phyloP scores from a whole-genome alignment of 37 sponge, comb jelly and placozoan species.

The Bolinopsis microptera region DNA sequence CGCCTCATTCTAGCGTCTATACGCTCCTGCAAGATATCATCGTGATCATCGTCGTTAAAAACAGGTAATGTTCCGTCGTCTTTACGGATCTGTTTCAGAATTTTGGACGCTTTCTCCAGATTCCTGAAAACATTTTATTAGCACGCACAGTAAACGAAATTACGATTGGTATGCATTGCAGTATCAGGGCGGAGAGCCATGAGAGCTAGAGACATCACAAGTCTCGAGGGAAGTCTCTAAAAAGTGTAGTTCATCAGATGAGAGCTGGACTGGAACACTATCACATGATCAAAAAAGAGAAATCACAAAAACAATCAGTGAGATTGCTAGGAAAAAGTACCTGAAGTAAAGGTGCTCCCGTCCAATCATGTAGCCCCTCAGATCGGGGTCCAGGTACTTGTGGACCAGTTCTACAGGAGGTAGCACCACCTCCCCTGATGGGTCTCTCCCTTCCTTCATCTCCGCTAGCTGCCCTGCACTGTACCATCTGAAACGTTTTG shows the following conservation, averaged over 20 bases:
- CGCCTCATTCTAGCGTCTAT: slow-evolving; percentile 34
- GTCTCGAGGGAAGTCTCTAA: too few relatives aligned
- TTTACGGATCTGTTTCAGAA: slow-evolving; percentile 7
- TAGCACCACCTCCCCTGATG: slow-evolving; percentile 44
- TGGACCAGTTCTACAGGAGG: slow-evolving; percentile 34
- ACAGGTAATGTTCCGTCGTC: not conserved
- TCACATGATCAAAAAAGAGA: too few relatives aligned
- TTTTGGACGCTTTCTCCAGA: not conserved
- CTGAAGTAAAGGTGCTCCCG: slow-evolving; percentile 62
- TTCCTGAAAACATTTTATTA: slow-evolving; percentile 25
- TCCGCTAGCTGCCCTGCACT: slow-evolving; percentile 12
- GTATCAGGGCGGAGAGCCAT: too few relatives aligned
- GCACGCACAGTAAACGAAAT: too few relatives aligned
- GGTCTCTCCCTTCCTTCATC: slow-evolving; percentile 21
- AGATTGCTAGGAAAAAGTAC: too few relatives aligned
- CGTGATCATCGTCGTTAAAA: slow-evolving; percentile 1
- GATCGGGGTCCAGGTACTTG: slow-evolving; percentile 40
- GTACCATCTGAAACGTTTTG: slow-evolving; percentile 45
- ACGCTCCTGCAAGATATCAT: slow-evolving; percentile 57
- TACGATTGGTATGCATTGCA: too few relatives aligned
- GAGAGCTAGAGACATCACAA: too few relatives aligned
- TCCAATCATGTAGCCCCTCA: slow-evolving; percentile 56
- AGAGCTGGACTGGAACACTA: too few relatives aligned
- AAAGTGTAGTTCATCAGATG: too few relatives aligned
- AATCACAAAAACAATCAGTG: too few relatives aligned